These are phyloP conservation scores for Sebastes kiyomatsui DNA, from an alignment of 2,797 vertebrate genomes.

Conservation along the genomic window DNA sequence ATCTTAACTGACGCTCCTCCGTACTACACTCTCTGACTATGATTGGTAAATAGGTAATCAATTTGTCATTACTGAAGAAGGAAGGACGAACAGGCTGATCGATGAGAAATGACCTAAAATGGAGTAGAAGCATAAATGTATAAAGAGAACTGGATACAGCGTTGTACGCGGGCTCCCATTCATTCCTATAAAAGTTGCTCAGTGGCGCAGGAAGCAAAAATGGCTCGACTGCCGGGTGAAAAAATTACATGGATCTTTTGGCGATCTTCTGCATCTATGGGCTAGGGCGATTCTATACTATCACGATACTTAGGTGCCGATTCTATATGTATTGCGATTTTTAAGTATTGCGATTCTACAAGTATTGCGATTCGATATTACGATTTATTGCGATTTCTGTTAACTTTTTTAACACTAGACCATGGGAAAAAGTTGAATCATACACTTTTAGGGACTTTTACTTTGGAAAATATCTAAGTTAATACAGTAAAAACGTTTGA, in stretches of 20 bases:
- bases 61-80: not conserved
- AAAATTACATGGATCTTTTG: not conserved
- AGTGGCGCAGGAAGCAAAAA: not conserved
- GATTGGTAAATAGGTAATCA: not conserved
- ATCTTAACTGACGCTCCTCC: not conserved
- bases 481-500: too few relatives aligned
- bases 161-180: not conserved
- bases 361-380: too few relatives aligned
- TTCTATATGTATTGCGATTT: too few relatives aligned
- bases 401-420: too few relatives aligned
- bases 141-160: not conserved
- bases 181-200: not conserved
- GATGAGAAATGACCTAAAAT: not conserved
- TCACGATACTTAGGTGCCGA: too few relatives aligned
- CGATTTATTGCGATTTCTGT: rapidly evolving
- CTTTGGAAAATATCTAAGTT: too few relatives aligned
- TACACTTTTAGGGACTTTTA: too few relatives aligned
- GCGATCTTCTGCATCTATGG: not conserved
- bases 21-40: not conserved
- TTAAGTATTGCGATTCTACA: too few relatives aligned
- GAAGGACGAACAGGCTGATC: not conserved
- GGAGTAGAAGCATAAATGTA: not conserved
- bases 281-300: rapidly evolving
- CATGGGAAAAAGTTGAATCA: too few relatives aligned
- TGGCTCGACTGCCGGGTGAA: rapidly evolving